Base-by-base conservation (phyloP, 1,140 invertebrate species). In the Magallana ariakensis region DNA sequence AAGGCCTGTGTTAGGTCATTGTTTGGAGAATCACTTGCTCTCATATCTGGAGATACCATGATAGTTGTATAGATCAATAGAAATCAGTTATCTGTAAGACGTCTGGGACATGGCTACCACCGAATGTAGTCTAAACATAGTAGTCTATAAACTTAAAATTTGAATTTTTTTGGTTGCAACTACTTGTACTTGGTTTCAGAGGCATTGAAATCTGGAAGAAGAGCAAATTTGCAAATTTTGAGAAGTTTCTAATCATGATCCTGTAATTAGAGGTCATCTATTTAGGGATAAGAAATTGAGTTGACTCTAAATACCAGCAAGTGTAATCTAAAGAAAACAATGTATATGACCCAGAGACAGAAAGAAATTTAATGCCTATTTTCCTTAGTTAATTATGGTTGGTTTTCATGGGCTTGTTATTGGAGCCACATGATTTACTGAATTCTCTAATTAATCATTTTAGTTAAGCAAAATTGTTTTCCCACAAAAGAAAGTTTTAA, bases 401-500 rank as follows among this genome's bases (percentile, higher is more conserved):
- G 22, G 22, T 26, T 10, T 33, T 75, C 22, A 26, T 4, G 66
- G 10, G 66, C 15, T 75, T 75, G 66, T 15, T 19, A 75, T 75
- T 33, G 66, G 66, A 75, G 22, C 66, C 66, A 75, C 66, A 75
- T 75, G 66, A 75, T 75, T 75, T 26, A 33, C 22, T 75, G 33
- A 75, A 75, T 33, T 75, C 8, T 11, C 66, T 13, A 75, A 75
- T 75, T 75, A 75, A 75, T 26, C 66, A 75, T 26, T 75, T 75
- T 13, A 19, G 66, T 75, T 75, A 75, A 26, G 66, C 9, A 75
- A 75, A 75, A 75, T 75, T 75, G 66, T 75, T 75, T 75, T 75
- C 66, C 33, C 66, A 75, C 66, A 75, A 75, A 75, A 75, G 66
- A n/a, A 75, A 75, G 33, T 22, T 75, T 75, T 75, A 75, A 75